These are phyloP conservation scores for Drosophila arizonae DNA, from an alignment of 1,140 invertebrate species.

Conservation along the genomic window DNA sequence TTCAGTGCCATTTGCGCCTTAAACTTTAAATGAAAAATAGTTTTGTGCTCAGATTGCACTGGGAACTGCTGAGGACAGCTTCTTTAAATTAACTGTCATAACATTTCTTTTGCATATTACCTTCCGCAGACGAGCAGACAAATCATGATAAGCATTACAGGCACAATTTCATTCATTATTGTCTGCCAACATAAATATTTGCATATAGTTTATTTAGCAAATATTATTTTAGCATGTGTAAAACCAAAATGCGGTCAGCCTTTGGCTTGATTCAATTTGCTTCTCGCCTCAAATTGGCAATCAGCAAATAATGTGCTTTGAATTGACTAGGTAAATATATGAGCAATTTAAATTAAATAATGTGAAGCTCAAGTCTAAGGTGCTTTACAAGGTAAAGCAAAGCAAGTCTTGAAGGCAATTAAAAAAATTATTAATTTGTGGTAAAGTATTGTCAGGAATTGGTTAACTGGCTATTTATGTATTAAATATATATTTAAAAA, in stretches of 20 bases:
- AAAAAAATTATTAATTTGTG: too few species aligned
- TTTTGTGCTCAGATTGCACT: not conserved
- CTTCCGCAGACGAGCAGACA: not conserved
- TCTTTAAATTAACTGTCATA: not conserved
- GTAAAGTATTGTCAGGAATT: too few species aligned
- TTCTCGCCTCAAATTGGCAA: slow-evolving; percentile 9
- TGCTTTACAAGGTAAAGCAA: too few species aligned
- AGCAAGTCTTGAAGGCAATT: too few species aligned
- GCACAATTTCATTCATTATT: not conserved
- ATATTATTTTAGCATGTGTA: not conserved
- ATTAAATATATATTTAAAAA: too few species aligned
- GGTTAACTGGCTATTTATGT: too few species aligned
- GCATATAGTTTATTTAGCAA: not conserved
- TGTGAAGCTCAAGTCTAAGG: too few species aligned
- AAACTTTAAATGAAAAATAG: slow-evolving; percentile 43
- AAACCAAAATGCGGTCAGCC: slow-evolving; percentile 10
- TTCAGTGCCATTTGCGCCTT: slow-evolving; percentile 25
- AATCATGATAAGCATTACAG: not conserved
- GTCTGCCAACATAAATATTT: not conserved
- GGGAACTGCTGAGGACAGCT: not conserved
- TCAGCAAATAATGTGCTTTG: not conserved
- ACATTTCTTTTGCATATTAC: not conserved
- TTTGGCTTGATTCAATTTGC: slow-evolving; percentile 19
- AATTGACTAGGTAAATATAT: too few species aligned
- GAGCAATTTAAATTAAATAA: too few species aligned